Conservation (phyloP, 2,797 vertebrate species). For the Sylvilagus floridanus region DNA sequence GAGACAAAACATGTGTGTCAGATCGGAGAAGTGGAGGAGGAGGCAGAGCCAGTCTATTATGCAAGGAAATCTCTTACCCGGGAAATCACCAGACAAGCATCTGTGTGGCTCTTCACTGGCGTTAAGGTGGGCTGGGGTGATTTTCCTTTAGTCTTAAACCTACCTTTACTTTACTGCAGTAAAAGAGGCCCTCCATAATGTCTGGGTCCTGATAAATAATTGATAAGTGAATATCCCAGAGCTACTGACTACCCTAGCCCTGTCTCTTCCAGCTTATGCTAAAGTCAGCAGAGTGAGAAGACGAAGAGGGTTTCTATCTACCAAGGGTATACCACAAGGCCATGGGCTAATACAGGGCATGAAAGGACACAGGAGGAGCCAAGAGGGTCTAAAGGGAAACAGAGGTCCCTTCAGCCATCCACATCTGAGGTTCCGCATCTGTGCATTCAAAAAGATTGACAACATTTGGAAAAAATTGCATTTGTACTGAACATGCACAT, state of each 20-base stretch:
- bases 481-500: no score
- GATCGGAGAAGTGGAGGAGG: background rate
- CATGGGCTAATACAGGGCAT: background rate
- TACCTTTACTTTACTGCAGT: background rate
- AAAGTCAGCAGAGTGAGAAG: background rate
- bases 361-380: background rate
- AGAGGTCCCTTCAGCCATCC: no score
- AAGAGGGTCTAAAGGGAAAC: background rate
- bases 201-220: background rate
- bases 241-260: background rate
- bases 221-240: background rate
- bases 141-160: background rate
- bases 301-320: background rate
- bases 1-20: background rate
- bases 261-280: background rate
- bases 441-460: no score
- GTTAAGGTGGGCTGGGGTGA: background rate
- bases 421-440: no score
- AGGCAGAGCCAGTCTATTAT: background rate
- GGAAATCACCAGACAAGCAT: background rate
- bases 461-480: no score
- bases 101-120: background rate
- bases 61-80: background rate
- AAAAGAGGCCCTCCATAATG: background rate
- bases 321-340: background rate